Evolutionary conservation across 2,797 vertebrate species (phyloP).

Genomic region (Tokudaia tokunoshimensis): DNA sequence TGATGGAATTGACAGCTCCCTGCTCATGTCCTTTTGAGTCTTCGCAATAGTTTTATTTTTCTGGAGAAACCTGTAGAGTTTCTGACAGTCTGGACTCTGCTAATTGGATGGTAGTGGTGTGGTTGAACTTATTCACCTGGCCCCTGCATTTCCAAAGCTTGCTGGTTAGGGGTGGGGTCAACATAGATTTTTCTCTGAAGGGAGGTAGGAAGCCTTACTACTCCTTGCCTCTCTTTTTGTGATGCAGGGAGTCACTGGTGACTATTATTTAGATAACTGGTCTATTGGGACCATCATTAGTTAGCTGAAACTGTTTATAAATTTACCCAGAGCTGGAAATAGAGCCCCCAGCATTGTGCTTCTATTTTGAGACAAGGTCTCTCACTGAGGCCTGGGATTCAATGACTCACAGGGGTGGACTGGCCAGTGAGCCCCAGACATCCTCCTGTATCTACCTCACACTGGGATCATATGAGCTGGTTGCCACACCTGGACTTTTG

Average conservation of each 20-base stretch:
- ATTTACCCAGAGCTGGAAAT: not conserved
- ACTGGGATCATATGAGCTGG: not conserved
- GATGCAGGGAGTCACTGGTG: not conserved
- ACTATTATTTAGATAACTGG: not conserved
- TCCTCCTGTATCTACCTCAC: not conserved
- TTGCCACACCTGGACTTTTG: not conserved
- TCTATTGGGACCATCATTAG: not conserved
- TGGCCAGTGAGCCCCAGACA: not conserved
- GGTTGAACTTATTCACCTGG: not conserved
- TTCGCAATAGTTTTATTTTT: not conserved
- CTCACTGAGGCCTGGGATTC: not conserved
- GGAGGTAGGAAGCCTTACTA: not conserved
- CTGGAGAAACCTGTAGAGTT: not conserved
- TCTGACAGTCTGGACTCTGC: not conserved
- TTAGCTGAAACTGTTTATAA: constrained; percentile 36
- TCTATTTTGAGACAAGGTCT: not conserved
- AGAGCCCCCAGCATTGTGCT: not conserved
- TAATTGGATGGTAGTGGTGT: not conserved
- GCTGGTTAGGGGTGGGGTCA: not conserved
- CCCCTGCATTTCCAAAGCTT: not conserved
- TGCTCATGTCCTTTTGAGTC: not conserved
- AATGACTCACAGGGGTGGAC: not conserved
- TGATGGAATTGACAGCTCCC: not conserved
- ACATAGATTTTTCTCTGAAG: not conserved
- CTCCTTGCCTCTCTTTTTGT: not conserved